Evolutionary conservation across 2,113 vertebrate genomes (phyloP).

Genomic region (Isichthys henryi): DNA sequence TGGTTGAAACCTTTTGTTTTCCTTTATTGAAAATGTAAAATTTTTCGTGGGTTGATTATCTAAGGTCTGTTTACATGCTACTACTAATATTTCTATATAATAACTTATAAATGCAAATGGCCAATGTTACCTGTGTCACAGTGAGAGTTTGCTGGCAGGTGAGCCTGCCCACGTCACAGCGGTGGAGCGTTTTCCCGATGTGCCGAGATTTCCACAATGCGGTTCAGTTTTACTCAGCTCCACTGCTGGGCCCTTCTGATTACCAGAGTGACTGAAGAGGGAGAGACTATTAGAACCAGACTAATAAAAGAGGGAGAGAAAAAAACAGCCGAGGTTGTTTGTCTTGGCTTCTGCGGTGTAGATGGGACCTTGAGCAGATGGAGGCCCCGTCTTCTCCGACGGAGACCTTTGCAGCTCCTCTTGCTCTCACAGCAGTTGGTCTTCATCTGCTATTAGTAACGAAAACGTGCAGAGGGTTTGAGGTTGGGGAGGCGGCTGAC

Average conservation of each 20-base stretch:
- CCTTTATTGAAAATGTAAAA: background rate
- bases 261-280: slow-evolving; percentile 15
- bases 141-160: slow-evolving; percentile 35
- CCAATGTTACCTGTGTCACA: background rate
- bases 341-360: slow-evolving; percentile 9
- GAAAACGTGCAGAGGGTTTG: background rate
- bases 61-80: background rate
- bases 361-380: slow-evolving; percentile 12
- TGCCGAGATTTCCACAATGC: background rate
- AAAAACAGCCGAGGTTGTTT: slow-evolving; percentile 16
- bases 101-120: background rate
- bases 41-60: background rate
- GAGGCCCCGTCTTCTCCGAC: background rate
- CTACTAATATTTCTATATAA: background rate
- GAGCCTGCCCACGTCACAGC: slow-evolving; percentile 37
- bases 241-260: background rate
- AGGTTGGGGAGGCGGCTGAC: background rate
- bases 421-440: slow-evolving; percentile 3
- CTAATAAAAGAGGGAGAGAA: background rate
- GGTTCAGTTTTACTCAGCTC: background rate
- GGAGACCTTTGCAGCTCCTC: background rate
- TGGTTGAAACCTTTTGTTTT: background rate
- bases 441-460: slow-evolving; percentile 6
- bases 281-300: background rate
- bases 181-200: slow-evolving; percentile 15